Evolutionary conservation across 2,797 vertebrate species (phyloP).

Genomic region (Onychomys leucogaster): DNA sequence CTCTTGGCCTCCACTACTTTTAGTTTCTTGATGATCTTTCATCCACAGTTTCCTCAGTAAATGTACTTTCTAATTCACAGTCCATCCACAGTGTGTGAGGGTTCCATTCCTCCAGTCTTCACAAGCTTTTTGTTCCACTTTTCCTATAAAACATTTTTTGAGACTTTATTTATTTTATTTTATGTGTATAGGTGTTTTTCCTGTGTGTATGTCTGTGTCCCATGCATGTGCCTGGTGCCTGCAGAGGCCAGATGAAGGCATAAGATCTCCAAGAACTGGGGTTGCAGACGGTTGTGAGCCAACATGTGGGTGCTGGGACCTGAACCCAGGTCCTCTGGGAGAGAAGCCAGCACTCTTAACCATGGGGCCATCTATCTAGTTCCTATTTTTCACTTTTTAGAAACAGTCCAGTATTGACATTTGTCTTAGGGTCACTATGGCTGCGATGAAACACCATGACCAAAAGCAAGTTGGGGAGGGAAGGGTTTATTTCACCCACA

Average conservation of each 20-base stretch:
- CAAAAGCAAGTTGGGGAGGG: not conserved
- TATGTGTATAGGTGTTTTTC: not conserved
- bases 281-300: not conserved
- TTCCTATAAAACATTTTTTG: not conserved
- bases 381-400: not conserved
- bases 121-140: not conserved
- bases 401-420: not conserved
- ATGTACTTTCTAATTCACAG: not conserved
- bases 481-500: not conserved
- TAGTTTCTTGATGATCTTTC: not conserved
- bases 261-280: not conserved
- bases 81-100: not conserved
- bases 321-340: not conserved
- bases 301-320: not conserved
- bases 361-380: not conserved
- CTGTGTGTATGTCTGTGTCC: not conserved
- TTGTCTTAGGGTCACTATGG: not conserved
- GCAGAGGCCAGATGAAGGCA: not conserved
- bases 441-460: not conserved
- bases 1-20: not conserved
- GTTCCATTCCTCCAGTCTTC: not conserved
- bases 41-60: not conserved
- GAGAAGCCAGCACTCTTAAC: not conserved
- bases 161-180: not conserved
- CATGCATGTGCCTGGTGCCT: not conserved